Evolutionary conservation across 2,113 vertebrate species (phyloP), one percentile per base, ranked within the genome.

Genomic region (Crocuta crocuta): DNA sequence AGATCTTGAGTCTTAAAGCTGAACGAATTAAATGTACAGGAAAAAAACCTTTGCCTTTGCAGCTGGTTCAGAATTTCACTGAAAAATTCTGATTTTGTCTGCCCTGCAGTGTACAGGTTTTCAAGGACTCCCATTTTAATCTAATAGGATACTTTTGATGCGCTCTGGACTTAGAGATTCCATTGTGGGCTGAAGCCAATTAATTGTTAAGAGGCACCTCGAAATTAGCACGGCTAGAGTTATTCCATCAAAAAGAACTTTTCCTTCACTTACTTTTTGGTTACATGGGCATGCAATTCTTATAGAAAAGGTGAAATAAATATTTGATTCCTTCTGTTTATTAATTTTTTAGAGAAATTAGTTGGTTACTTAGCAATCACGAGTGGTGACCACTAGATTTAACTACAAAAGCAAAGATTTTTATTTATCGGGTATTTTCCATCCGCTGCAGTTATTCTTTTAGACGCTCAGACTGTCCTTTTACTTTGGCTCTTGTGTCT

Each of bases 251-350:
- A 82, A 11, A 78, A 73, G 35, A 43, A 73, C 10, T 2, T 73
- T 73, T 73, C 10, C 35, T 73, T 73, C 35, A 73, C 35, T 4
- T 23, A 39, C n/a, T 39, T 73, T 24, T 73, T 11, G 70, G 70
- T 43, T 73, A 73, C 21, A 43, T n/a, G 26, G 26, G 78, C 80
- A 94, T 93, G 65, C 4, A 53, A 28, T 70, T 93, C 73, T 83
- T 95, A 76, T 13, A 58, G 70, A 31, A 88, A 91, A 92, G 53
- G 23, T 73, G 50, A 43, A 94, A 68, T 55, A n/a, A 88, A 45
- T 78, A 53, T 89, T 81, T 89, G 55, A 74, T 76, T 87, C 55
- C 3, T 65, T 91, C 83, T 84, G 94, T 70, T 84, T 80, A 89
- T 35, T 68, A 53, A 63, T 85, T 94, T 96, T 82, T 81, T 17